Evolutionary conservation across 2,113 vertebrate genomes (phyloP), one percentile per base, ranked within the genome.

Genomic region (Rhinolophus ferrumequinum): DNA sequence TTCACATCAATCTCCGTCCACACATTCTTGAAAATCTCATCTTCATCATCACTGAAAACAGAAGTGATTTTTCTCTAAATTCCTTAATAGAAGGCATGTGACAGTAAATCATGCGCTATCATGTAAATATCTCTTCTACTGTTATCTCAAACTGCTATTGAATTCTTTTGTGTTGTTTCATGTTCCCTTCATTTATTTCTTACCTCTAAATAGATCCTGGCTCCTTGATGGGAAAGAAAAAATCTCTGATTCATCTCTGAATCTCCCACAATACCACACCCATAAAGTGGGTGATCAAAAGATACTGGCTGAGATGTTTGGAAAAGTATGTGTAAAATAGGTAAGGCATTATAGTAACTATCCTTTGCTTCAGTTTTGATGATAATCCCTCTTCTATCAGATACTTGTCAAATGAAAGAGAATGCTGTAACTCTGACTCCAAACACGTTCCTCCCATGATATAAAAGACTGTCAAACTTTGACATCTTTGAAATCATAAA

Each of bases 151-250:
- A 41, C 64, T 88, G 13, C 5, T 35, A 26, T 18, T 77, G 21
- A 67, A 64, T 52, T 92, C 6, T 16, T 77, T 79, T 84, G n/a
- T 64, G 14, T 88, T 86, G 18, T 66, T 30, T 52, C 69, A 26
- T 86, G 93, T 88, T 92, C 50, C 2, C n/a, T 83, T 33, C 18
- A 30, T 52, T 96, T 67, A 67, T 96, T 81, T 83, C 56, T 66
- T 70, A 15, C 24, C 33, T 92, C 33, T 89, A 52, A 58, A 87
- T 73, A 94, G 30, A 93, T 30, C 8, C 13, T 92, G 10, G 18
- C 30, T 85, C 15, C n/a, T 83, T 83, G n/a, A 88, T 54, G 16
- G 6, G 12, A 84, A 11, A 44, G 21, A 41, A n/a, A n/a, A 80
- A 62, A 41, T 58, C 58, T 72, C 6, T 79, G 38, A 56, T 81